Conservation (phyloP, 2,113 vertebrate genomes). For the Pseudolaguvia tuberculata region DNA sequence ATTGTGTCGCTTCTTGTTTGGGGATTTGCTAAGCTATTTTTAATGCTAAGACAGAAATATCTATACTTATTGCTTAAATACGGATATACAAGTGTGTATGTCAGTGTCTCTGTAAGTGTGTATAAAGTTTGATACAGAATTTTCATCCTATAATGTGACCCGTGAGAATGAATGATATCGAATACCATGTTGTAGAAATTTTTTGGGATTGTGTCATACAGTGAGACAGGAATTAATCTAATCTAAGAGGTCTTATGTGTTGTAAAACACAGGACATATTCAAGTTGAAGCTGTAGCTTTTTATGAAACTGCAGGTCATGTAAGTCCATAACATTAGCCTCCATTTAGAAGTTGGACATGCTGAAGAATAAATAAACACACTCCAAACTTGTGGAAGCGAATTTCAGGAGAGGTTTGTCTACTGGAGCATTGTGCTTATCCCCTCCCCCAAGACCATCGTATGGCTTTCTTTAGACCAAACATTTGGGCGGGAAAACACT, state of each 20-base stretch:
- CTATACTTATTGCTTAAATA: too few relatives aligned
- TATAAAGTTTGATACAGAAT: neutral
- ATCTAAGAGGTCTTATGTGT: neutral
- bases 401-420: constrained; percentile 1
- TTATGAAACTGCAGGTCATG: neutral
- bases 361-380: neutral
- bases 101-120: neutral
- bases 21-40: too few relatives aligned
- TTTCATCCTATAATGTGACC: neutral
- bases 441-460: constrained; percentile 29
- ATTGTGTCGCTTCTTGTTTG: too few relatives aligned
- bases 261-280: too few relatives aligned
- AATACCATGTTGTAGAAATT: neutral
- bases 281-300: neutral
- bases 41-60: too few relatives aligned
- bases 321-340: neutral
- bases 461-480: constrained; percentile 24
- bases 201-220: neutral
- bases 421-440: neutral
- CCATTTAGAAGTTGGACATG: neutral
- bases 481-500: constrained; percentile 35
- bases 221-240: neutral
- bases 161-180: too few relatives aligned
- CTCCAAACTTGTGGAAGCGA: constrained; percentile 1
- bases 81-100: too few relatives aligned